Evolutionary conservation across 2,797 vertebrate genomes (phyloP).

Genomic region (Picus viridis): DNA sequence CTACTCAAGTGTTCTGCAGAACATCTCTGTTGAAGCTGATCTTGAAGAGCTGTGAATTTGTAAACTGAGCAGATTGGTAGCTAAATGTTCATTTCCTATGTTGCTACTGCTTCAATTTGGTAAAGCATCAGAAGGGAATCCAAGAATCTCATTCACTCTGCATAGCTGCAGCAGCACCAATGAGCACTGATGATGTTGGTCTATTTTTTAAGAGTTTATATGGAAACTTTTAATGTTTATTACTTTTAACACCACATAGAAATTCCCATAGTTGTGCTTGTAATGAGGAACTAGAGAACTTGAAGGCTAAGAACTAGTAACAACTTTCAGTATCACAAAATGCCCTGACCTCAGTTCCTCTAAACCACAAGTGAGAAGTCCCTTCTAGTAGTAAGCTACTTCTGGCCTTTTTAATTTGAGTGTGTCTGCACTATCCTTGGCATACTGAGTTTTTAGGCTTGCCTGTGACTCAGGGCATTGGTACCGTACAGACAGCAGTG

Average conservation of each 20-base stretch:
- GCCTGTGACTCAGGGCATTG: neutral
- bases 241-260: neutral
- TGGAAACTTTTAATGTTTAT: neutral
- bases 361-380: neutral
- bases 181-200: neutral
- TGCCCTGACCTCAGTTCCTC: neutral
- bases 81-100: neutral
- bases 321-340: neutral
- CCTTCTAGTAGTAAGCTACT: neutral
- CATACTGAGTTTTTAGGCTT: neutral
- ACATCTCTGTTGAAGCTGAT: neutral
- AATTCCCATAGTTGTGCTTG: neutral
- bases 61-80: neutral
- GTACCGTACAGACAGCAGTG: neutral
- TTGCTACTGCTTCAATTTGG: neutral
- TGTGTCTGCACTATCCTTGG: neutral
- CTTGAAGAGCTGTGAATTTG: neutral
- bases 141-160: neutral
- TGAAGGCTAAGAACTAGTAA: neutral
- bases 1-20: neutral
- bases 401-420: neutral
- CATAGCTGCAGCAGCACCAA: neutral
- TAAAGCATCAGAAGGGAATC: neutral
- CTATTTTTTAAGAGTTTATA: neutral
- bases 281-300: neutral